Base-by-base conservation (phyloP, 2,888 invertebrate species). In the Diachrysia chrysitis region DNA sequence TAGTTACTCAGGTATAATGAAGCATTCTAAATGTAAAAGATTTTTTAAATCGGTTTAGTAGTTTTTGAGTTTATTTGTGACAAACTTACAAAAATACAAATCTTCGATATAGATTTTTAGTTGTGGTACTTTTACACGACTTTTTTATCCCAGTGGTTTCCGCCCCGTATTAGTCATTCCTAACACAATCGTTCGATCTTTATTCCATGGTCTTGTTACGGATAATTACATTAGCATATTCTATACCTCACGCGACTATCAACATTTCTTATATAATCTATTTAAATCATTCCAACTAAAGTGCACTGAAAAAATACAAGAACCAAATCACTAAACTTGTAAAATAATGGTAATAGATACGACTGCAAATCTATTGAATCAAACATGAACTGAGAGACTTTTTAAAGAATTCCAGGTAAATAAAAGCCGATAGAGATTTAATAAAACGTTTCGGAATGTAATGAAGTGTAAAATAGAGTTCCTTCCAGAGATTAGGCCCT, bases 401-500 rank as follows among this genome's bases (percentile, higher is more conserved):
- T 68, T 61, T 66, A 64, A 23, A 51, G 23, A 51, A 61, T 58
- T 67, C 46, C 72, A 74, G 80, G 79, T 83, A 84, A 73, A 81
- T 79, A 83, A 63, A 76, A 76, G 60, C 78, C 79, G 71, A 83
- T 81, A 71, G 72, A 77, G 78, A 84, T 87, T 87, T 84, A 87
- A 87, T 88, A 87, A 89, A 89, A 88, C 85, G 85, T 84, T 86
- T 84, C 78, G 83, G 79, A 79, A 88, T 85, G 88, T 88, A 93
- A 90, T 93, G 90, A 90, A 91, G 89, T 90, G 89, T 90, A 87
- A 90, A 94, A 94, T 92, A 87, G 89, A 91, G 89, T 93, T 93
- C 89, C 90, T 90, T 89, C 83, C 87, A 88, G 80, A 89, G 91
- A 93, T 93, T 92, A 92, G 88, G 87, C 88, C 84, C 90, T 89